Evolutionary conservation across 2,797 vertebrate species (phyloP).

Genomic region (Sebastes kiyomatsui): DNA sequence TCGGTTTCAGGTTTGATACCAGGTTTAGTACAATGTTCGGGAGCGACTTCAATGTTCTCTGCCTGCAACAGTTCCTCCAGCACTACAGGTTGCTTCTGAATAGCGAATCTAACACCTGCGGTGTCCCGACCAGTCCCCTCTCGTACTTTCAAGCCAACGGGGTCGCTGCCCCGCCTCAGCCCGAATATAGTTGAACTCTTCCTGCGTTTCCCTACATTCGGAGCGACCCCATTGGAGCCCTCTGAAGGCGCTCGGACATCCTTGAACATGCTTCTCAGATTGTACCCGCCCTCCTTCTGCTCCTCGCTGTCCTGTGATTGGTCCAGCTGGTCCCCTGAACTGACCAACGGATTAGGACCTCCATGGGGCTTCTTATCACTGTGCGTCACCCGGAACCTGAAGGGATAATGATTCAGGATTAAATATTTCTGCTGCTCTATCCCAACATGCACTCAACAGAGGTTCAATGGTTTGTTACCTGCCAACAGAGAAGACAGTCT

Average conservation of each 20-base stretch:
- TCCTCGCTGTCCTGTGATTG: constrained; percentile 73
- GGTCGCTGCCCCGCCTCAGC: constrained; percentile 71
- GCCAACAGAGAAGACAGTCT: constrained; percentile 95
- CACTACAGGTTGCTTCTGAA: constrained; percentile 50
- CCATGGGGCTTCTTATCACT: constrained; percentile 88
- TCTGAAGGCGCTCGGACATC: constrained; percentile 70
- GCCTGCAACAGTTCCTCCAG: constrained; percentile 36
- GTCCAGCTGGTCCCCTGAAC: constrained; percentile 68
- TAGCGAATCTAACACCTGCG: constrained; percentile 22
- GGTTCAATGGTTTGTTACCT: constrained; percentile 77
- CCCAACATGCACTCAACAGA: background rate
- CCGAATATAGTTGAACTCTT: constrained; percentile 72
- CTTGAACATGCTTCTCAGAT: constrained; percentile 82
- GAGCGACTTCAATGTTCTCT: background rate
- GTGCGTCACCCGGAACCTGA: constrained; percentile 92
- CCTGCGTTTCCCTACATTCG: constrained; percentile 68
- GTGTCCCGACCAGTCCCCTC: constrained; percentile 29
- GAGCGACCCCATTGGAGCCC: constrained; percentile 65
- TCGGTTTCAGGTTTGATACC: constrained; percentile 5
- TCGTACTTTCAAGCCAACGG: constrained; percentile 46
- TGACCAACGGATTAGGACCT: constrained; percentile 48
- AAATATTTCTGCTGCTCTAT: background rate
- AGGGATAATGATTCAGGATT: background rate
- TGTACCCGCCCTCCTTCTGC: constrained; percentile 63
- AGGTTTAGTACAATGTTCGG: background rate